Conservation (phyloP, 1,140 invertebrate species). For the Drosophila navojoa region DNA sequence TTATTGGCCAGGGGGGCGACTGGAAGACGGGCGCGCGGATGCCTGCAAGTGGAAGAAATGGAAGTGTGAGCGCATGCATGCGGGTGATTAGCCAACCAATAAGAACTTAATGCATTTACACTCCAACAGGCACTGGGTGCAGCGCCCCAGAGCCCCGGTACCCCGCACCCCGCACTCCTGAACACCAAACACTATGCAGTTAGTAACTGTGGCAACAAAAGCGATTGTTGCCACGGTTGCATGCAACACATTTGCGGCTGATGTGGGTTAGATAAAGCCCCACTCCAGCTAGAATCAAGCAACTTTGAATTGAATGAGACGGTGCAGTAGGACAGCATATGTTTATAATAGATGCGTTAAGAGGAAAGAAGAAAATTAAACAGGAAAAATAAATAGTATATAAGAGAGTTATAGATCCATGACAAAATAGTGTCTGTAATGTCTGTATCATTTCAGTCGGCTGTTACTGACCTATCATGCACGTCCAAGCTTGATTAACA, state of each 20-base stretch:
- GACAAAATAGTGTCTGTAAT: too few species aligned
- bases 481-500: too few species aligned
- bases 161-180: too few species aligned
- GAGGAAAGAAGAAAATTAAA: too few species aligned
- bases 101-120: constrained; percentile 31
- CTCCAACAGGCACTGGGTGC: constrained; percentile 31
- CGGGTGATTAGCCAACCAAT: constrained; percentile 38
- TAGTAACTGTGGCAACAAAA: constrained; percentile 1
- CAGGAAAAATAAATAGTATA: too few species aligned
- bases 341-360: background rate
- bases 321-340: background rate
- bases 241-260: too few species aligned
- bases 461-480: too few species aligned
- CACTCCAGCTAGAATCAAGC: too few species aligned
- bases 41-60: constrained; percentile 65
- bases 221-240: background rate
- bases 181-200: constrained; percentile 4
- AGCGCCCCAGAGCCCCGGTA: background rate
- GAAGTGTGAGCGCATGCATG: constrained; percentile 23
- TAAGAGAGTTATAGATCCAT: too few species aligned
- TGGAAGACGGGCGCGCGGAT: background rate
- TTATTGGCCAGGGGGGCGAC: background rate
- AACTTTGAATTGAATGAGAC: too few species aligned
- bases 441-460: too few species aligned
- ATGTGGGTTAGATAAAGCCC: too few species aligned